phyloP scores from a whole-genome alignment of 2,888 invertebrate species.

The Drosophila mettleri region DNA sequence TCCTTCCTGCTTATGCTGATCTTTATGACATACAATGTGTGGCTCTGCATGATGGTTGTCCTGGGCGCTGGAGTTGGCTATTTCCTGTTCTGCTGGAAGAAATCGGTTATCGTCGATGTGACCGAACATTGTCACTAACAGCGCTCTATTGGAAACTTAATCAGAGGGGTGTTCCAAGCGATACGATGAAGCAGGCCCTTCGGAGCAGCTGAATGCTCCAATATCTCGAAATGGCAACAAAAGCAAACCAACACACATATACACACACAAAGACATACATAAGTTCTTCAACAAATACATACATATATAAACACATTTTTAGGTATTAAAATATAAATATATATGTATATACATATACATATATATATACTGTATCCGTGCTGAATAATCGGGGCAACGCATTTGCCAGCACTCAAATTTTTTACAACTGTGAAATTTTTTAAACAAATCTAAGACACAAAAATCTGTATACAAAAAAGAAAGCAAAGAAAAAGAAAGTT shows the following conservation, averaged over 20 bases:
- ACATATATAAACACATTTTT: conserved; percentile 45
- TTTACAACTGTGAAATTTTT: conserved; percentile 75
- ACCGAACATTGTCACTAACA: conserved; percentile 97
- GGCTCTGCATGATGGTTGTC: conserved; percentile 95
- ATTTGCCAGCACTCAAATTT: conserved; percentile 50
- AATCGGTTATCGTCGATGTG: conserved; percentile 96
- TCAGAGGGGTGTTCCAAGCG: conserved; percentile 34
- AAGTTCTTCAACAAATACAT: conserved; percentile 16
- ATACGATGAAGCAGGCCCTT: background rate
- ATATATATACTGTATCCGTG: conserved; percentile 48
- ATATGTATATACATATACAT: conserved; percentile 13
- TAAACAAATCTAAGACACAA: conserved; percentile 2
- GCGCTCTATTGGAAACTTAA: conserved; percentile 40
- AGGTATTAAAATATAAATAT: conserved; percentile 75
- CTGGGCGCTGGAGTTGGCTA: conserved; percentile 96
- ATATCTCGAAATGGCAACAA: conserved; percentile 81
- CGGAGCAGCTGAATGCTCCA: conserved; percentile 61
- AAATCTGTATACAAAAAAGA: conserved; percentile 19
- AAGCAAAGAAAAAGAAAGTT: background rate
- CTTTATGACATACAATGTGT: conserved; percentile 98
- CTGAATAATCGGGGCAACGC: conserved; percentile 30
- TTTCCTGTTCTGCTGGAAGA: conserved; percentile 98
- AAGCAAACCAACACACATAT: conserved; percentile 36
- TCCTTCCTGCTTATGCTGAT: conserved; percentile 98
- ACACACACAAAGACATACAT: conserved; percentile 3